These are phyloP conservation scores for Thunnus maccoyii DNA, from an alignment of 2,113 vertebrate species.

Conservation along the genomic window DNA sequence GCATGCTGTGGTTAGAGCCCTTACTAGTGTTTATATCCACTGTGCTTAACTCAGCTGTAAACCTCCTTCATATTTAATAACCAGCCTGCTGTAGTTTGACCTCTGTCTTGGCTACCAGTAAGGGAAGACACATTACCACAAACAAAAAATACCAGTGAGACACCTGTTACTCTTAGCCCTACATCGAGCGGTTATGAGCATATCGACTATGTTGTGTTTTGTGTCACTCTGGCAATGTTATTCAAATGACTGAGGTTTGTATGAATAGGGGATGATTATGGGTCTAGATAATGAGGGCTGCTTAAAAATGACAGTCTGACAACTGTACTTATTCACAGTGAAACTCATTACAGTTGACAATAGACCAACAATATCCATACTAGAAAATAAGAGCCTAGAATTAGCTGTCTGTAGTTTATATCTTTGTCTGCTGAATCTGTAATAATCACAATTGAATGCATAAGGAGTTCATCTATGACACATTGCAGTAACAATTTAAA, in stretches of 20 bases:
- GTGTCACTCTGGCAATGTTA: constrained; percentile 24
- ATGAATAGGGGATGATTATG: constrained; percentile 56
- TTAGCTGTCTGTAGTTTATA: constrained; percentile 25
- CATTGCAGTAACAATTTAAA: neutral
- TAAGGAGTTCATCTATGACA: neutral
- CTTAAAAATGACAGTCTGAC: constrained; percentile 43
- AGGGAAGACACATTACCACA: constrained; percentile 35
- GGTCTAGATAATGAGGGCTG: constrained; percentile 30
- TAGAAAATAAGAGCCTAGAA: constrained; percentile 17
- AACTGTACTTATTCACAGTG: constrained; percentile 31
- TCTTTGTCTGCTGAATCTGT: constrained; percentile 24
- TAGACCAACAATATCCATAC: constrained; percentile 24
- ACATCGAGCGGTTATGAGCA: neutral
- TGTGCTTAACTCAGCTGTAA: constrained; percentile 37
- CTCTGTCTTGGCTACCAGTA: constrained; percentile 16
- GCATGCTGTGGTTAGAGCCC: constrained; percentile 33
- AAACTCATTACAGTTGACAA: constrained; percentile 58
- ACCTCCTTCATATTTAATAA: constrained; percentile 70
- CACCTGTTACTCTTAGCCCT: neutral
- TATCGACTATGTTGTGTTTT: constrained; percentile 8
- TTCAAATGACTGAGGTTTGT: constrained; percentile 33
- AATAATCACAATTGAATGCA: constrained; percentile 12
- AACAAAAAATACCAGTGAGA: constrained; percentile 1
- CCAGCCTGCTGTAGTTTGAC: constrained; percentile 27
- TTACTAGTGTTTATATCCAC: constrained; percentile 12